Base-by-base conservation (phyloP, 2,113 vertebrate genomes). In the Mus spicilegus region DNA sequence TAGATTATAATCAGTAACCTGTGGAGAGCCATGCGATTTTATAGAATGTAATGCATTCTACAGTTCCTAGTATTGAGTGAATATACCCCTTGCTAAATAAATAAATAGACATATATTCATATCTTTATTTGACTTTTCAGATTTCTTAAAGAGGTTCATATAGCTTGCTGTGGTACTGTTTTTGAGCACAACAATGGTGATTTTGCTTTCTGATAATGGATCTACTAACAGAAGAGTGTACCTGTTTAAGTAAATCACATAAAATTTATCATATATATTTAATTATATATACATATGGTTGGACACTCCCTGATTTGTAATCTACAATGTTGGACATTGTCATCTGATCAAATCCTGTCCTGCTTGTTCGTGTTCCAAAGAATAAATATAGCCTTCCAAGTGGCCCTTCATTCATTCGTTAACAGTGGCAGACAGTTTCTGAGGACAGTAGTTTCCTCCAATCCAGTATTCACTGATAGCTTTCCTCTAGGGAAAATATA, bases 391-490 rank as follows among this genome's bases (percentile, higher is more conserved):
- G 54, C 28, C 63, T 93, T 73, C 26, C 46, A 91, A 96, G 86
- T 3, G 88, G 77, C 12, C 82, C 42, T 84, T 85, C 72, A 84
- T 96, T 95, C 65, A 73, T 84, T 96, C 75, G 73, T 65, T 77
- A 93, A 54, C 39, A 65, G 5, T 65, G 33, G 80, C 24, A 91
- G 65, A 78, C 73, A 75, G 6, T 90, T 77, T 13, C 30, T 63
- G 11, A 78, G 39, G 30, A 90, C 33, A 90, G 13, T 73, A 84
- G 92, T 94, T 96, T 84, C 63, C 69, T 87, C n/a, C 90, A 92
- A 95, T 89, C 26, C 42, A 80, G 19, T 39, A 95, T 65, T 87
- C 92, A 91, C 65, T 76, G 20, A 92, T 82, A 19, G 87, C 58
- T 86, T 85, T 81, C 22, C 30, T 89, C 58, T 77, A 72, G 36